A percentile compares a stretch with the other conserved stretches of the same genome.
These are phyloP conservation scores for Oxycera nigricornis DNA, from an alignment of 2,888 invertebrate species.

Conservation along the genomic window DNA sequence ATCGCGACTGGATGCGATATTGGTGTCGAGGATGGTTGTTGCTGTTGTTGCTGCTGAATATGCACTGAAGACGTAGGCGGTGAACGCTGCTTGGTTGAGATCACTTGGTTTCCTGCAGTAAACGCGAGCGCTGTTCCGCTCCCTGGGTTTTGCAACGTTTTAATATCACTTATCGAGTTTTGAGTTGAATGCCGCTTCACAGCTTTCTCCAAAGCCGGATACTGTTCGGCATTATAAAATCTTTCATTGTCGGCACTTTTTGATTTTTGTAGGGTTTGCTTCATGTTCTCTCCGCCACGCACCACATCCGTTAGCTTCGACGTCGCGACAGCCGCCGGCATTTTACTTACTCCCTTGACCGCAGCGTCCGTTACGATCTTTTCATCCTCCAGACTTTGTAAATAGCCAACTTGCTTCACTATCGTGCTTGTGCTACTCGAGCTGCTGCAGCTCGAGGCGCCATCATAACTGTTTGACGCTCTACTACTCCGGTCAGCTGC, in stretches of 20 bases:
- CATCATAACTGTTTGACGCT: conserved; percentile 36
- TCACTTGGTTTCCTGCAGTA: not conserved
- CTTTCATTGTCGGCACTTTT: conserved; percentile 60
- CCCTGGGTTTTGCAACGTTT: conserved; percentile 2
- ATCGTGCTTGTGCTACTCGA: conserved; percentile 44
- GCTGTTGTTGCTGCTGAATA: not conserved
- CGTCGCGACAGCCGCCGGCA: conserved; percentile 37
- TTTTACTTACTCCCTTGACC: not conserved
- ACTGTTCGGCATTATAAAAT: conserved; percentile 60
- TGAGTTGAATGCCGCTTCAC: conserved; percentile 56
- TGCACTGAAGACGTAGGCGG: not conserved
- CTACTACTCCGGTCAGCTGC: conserved; percentile 44
- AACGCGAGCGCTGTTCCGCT: not conserved
- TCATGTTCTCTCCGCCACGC: conserved; percentile 38
- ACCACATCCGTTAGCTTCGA: conserved; percentile 48
- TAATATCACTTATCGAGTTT: conserved; percentile 26
- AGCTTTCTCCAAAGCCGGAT: conserved; percentile 63
- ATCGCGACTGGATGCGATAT: not conserved
- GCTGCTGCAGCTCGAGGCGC: conserved; percentile 44
- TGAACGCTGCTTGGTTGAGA: conserved; percentile 4
- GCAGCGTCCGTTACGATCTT: not conserved
- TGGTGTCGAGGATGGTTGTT: not conserved
- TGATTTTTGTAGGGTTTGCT: conserved; percentile 56
- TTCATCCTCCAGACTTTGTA: conserved; percentile 6
- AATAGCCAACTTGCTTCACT: conserved; percentile 11